Percentiles rank a stretch among this genome's conserved stretches.
phyloP scores from a whole-genome alignment of 2,113 vertebrate genomes.

The Thomomys bottae region DNA sequence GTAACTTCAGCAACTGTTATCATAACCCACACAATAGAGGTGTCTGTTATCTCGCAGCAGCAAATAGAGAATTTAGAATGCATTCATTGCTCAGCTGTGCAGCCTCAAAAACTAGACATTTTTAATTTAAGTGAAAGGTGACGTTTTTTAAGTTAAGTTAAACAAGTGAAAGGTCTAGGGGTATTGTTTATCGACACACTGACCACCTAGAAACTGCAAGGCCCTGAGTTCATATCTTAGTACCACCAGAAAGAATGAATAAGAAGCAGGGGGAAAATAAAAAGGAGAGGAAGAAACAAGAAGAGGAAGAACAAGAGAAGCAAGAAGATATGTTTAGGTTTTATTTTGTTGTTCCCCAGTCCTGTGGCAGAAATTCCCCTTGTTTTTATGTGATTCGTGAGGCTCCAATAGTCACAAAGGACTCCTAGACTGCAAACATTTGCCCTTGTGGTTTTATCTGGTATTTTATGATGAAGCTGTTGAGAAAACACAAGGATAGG shows the following conservation, averaged over 20 bases:
- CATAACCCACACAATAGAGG: not conserved
- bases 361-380: not conserved
- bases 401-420: not conserved
- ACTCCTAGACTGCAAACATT: not conserved
- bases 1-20: not conserved
- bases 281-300: too few species aligned
- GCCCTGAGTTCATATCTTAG: too few species aligned
- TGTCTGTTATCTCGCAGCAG: not conserved
- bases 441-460: not conserved
- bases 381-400: not conserved
- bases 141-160: too few species aligned
- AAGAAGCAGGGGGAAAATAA: too few species aligned
- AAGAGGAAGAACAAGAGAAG: not conserved
- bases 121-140: not conserved
- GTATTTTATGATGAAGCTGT: not conserved
- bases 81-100: not conserved
- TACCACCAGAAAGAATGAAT: too few species aligned
- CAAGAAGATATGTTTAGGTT: not conserved
- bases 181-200: too few species aligned
- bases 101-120: not conserved
- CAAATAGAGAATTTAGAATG: not conserved
- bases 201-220: too few species aligned
- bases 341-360: too few species aligned
- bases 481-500: not conserved
- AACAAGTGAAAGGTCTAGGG: too few species aligned